Base-by-base conservation (phyloP, 2,797 vertebrate genomes). In the Sebastes umbrosus region DNA sequence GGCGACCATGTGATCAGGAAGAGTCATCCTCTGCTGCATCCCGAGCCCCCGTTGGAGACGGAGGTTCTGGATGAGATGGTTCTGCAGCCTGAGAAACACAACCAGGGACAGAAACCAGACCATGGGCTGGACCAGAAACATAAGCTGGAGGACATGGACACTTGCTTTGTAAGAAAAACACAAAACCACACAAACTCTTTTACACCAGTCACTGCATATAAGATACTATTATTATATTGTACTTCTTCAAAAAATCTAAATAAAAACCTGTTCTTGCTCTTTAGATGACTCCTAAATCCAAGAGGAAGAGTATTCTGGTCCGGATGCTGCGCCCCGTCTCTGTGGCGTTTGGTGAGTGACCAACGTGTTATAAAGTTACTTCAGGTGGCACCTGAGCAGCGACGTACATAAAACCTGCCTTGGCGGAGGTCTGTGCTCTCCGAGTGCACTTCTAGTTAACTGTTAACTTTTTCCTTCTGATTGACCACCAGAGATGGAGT, bases 301-400 rank as follows among this genome's bases (percentile, higher is more conserved):
- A 99, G 95, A 96, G 98, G 94, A 99, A 97, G 95, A 99, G 98
- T 32, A 99, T 99, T 84, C 97, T 99, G 80, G 98, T 97, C 78
- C 92, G 98, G 92, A 99, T 99, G 98, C 93, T 99, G 32, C 96
- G 98, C 1, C 98, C 98, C 0, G 96, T 99, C 29, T 99, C 98
- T 24, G 96, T 97, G 85, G 98, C 98, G 3, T 99, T 99, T 29
- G 98, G 98, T 99, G 93, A 95, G 96, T 93, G 20, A 65, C 59
- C 5, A 31, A 18, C 8, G 1, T 64, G 22, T 72, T 12, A 13
- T 9, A 1, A 54, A 24, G 14, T 73, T 31, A 12, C 10, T 54
- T 34, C 39, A 52, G 3, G 8, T 24, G 9, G 32, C 8, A 55
- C 24, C 46, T 43, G 39, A 43, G 39, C 39, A 14, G 39, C 39